Percentiles rank a stretch among this genome's conserved stretches.
Conservation (phyloP, 2,888 invertebrate species). For the Brassicogethes aeneus region DNA sequence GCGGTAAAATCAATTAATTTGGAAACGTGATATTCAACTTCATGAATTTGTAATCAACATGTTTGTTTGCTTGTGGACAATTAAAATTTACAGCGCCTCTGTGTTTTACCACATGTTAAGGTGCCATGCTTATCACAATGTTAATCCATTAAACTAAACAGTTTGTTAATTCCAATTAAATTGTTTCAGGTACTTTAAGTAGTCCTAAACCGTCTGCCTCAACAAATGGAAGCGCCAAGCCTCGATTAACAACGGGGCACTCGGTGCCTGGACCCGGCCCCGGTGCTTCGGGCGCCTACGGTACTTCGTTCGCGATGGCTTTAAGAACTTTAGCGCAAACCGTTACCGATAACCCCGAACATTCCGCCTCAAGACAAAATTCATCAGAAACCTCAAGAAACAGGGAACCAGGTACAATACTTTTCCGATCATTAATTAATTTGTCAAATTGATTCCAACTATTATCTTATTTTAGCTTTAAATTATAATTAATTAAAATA, state of each 20-base stretch:
- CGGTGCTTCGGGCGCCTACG: slow-evolving; percentile 28
- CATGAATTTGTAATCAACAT: no score
- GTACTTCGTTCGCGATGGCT: slow-evolving; percentile 81
- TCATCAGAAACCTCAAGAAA: slow-evolving; percentile 26
- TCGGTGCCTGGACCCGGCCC: slow-evolving; percentile 40
- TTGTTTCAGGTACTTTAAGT: slow-evolving; percentile 23
- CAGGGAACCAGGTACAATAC: slow-evolving; percentile 29
- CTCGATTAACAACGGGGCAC: slow-evolving; percentile 31
- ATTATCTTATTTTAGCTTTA: no score
- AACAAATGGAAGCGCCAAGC: slow-evolving; percentile 32
- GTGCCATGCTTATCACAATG: no score
- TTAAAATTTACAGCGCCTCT: no score
- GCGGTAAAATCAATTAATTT: no score
- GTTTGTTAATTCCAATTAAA: no score
- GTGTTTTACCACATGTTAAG: no score
- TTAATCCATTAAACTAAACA: no score
- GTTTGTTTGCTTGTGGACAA: no score
- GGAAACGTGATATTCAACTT: no score
- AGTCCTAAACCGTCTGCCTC: slow-evolving; percentile 29
- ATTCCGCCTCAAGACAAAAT: slow-evolving; percentile 22
- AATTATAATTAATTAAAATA: no score
- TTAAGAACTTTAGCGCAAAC: slow-evolving; percentile 85
- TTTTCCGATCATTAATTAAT: background rate
- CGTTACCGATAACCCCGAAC: slow-evolving; percentile 44
- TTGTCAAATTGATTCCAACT: background rate